Evolutionary conservation across 92 coral and sea anemone genomes (phyloP), one percentile per base, ranked within the genome.

Genomic region (Zoanthus sociatus): DNA sequence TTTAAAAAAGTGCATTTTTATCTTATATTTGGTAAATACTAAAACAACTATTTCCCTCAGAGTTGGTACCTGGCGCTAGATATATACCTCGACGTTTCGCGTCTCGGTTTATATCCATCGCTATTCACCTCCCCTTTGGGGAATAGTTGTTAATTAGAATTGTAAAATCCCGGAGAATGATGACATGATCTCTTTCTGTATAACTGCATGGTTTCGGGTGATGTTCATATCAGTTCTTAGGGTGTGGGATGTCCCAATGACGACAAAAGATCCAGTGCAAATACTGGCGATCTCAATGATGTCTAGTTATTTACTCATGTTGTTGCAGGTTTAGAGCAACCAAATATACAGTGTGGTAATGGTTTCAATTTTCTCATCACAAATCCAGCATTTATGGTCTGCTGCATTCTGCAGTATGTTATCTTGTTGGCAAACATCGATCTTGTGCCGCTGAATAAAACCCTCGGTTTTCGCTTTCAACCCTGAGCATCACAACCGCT

Each of bases 211-310:
- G 71, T 4, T 64, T 3, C n/a, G 71, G 33, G 7, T 64, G 14
- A n/a, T 64, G 71, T 64, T 64, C 71, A 21, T 64, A 64, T n/a
- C 71, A 64, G 71, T 64, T 64, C 18, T 66, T 21, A n/a, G 71
- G 30, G 33, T n/a, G 8, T n/a, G 30, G 31, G 32, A 66, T n/a
- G 30, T 66, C 12, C n/a, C 18, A 66, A n/a, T n/a, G 31, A 6
- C 33, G 32, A 66, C 30, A 66, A 7, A 66, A n/a, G 30, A n/a
- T 66, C 71, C 71, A 66, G 3, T 66, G 71, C 9, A 17, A 32
- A 14, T 66, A 7, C 33, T 66, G 71, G 9, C 30, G 3, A 4
- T 4, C 0, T n/a, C 32, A 21, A n/a, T n/a, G 3, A 16, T 66
- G 30, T 7, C 30, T 66, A n/a, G 26, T 18, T 21, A 66, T 16